Percentiles rank a stretch among this genome's conserved stretches.
Conservation (phyloP, 2,888 invertebrate species). For the Sinelater perroti region DNA sequence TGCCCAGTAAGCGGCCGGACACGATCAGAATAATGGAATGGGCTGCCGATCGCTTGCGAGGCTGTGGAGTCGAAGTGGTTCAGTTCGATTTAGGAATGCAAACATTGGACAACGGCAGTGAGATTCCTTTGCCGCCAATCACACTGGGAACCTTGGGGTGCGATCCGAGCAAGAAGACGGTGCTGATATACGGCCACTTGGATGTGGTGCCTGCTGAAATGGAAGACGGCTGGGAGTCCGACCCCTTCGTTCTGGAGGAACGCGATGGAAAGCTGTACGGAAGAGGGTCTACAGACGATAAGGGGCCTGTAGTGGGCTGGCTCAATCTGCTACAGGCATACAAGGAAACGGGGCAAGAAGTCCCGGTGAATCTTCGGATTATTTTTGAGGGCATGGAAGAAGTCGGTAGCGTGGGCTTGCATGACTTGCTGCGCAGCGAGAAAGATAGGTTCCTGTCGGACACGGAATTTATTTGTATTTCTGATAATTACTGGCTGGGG, state of each 20-base stretch:
- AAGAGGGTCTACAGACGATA: slow-evolving; percentile 89
- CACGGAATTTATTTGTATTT: slow-evolving; percentile 95
- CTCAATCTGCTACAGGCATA: slow-evolving; percentile 91
- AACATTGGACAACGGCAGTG: no score
- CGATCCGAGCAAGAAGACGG: slow-evolving; percentile 88
- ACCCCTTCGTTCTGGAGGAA: slow-evolving; percentile 91
- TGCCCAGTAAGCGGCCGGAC: no score
- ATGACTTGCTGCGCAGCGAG: slow-evolving; percentile 76
- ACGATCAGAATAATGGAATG: no score
- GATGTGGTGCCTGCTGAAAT: no score
- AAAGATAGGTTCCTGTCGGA: slow-evolving; percentile 84
- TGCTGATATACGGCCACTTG: slow-evolving; percentile 95
- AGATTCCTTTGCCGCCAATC: slow-evolving; percentile 85
- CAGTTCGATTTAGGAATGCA: no score
- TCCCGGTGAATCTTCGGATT: slow-evolving; percentile 85
- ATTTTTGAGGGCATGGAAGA: slow-evolving; percentile 99
- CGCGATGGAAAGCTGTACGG: slow-evolving; percentile 89
- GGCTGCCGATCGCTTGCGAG: no score
- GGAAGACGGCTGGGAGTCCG: no score
- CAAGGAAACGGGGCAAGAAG: slow-evolving; percentile 67
- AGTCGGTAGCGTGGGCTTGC: slow-evolving; percentile 92
- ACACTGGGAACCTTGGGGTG: slow-evolving; percentile 81
- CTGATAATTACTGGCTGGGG: slow-evolving; percentile 98
- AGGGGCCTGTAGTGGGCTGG: slow-evolving; percentile 93
- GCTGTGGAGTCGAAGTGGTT: no score